Evolutionary conservation across 1,140 invertebrate species (phyloP).

Genomic region (Drosophila ananassae): DNA sequence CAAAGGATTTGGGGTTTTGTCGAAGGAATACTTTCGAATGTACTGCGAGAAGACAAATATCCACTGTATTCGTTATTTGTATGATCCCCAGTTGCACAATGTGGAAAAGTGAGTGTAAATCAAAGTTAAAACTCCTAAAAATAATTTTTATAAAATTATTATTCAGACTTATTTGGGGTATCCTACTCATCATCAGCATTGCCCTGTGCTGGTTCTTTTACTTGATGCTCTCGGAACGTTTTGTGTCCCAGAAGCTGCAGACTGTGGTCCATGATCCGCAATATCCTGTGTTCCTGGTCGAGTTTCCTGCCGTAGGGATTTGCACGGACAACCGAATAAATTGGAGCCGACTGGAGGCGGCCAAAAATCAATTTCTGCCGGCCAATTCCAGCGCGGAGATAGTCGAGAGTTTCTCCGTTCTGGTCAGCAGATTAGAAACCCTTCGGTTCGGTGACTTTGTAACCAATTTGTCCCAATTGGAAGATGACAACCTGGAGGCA

Average conservation of each 20-base stretch:
- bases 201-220: constrained; percentile 58
- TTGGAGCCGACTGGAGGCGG: constrained; percentile 66
- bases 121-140: not conserved
- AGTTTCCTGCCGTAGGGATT: constrained; percentile 88
- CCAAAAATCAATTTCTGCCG: constrained; percentile 64
- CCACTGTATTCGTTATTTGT: constrained; percentile 72
- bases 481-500: constrained; percentile 63
- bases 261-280: constrained; percentile 88
- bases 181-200: constrained; percentile 56
- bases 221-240: constrained; percentile 63
- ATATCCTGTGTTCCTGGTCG: constrained; percentile 87
- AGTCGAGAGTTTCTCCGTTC: constrained; percentile 30
- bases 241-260: constrained; percentile 65
- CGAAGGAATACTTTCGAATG: constrained; percentile 56
- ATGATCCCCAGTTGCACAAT: constrained; percentile 65
- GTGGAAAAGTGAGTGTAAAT: constrained; percentile 53
- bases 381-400: constrained; percentile 49
- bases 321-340: constrained; percentile 86
- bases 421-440: constrained; percentile 57
- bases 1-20: constrained; percentile 38
- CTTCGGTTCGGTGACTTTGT: constrained; percentile 50
- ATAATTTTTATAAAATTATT: too few species aligned
- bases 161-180: constrained; percentile 61
- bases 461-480: constrained; percentile 48
- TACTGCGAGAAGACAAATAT: constrained; percentile 76